Percentiles rank a stretch among this genome's conserved stretches.
phyloP scores from a whole-genome alignment of 2,888 invertebrate species.

The Andrena bicolor region DNA sequence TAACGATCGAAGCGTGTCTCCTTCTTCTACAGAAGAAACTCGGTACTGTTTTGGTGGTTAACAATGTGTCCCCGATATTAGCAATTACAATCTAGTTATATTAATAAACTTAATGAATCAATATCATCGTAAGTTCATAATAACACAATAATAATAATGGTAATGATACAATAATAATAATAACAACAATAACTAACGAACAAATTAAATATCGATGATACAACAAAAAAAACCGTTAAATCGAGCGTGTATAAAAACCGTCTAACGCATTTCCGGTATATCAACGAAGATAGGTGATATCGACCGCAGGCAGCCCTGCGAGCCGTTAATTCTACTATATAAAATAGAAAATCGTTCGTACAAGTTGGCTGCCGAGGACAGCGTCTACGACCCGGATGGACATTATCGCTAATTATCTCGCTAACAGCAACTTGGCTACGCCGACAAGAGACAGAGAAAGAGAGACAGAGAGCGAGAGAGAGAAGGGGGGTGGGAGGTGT shows the following conservation, averaged over 20 bases:
- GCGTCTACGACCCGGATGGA: neutral
- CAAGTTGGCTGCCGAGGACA: conserved; percentile 15
- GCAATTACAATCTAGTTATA: conserved; percentile 57
- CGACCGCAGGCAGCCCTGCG: conserved; percentile 26
- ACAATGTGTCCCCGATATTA: conserved; percentile 47
- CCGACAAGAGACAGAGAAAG: conserved; percentile 5
- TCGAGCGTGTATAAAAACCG: conserved; percentile 50
- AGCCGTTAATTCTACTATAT: neutral
- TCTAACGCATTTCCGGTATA: conserved; percentile 51
- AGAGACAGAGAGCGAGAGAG: neutral
- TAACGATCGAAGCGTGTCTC: conserved; percentile 16
- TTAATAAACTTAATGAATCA: conserved; percentile 61
- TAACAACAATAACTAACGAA: conserved; percentile 68
- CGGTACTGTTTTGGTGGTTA: conserved; percentile 40
- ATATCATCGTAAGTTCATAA: conserved; percentile 65
- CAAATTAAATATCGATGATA: conserved; percentile 65
- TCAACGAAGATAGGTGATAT: conserved; percentile 41
- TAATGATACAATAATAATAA: conserved; percentile 60
- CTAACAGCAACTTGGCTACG: conserved; percentile 1
- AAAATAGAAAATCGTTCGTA: conserved; percentile 25
- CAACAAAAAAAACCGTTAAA: conserved; percentile 52
- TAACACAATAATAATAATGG: conserved; percentile 60
- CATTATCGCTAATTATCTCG: conserved; percentile 28
- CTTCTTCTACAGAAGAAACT: conserved; percentile 30
- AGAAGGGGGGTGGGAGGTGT: neutral